A percentile compares a stretch with the other conserved stretches of the same genome.
phyloP scores from a whole-genome alignment of 2,888 invertebrate genomes.

The Sussaba pulchella region DNA sequence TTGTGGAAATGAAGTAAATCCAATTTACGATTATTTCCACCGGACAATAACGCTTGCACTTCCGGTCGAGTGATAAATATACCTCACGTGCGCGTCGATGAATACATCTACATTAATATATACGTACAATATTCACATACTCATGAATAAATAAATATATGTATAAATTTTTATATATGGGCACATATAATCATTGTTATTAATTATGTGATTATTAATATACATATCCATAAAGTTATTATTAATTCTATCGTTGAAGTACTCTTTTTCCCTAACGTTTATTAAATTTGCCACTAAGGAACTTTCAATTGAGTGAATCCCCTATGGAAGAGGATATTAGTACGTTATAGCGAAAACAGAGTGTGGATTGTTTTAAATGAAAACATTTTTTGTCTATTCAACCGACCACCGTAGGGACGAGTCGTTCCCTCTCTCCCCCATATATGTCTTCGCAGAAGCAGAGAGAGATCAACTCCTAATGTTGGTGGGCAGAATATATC shows the following conservation, averaged over 20 bases:
- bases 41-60: constrained; percentile 1
- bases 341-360: constrained; percentile 38
- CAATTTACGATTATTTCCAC: constrained; percentile 39
- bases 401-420: constrained; percentile 26
- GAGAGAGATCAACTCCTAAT: too few relatives aligned
- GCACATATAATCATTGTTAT: too few relatives aligned
- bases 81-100: neutral
- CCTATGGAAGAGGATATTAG: constrained; percentile 36
- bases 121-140: constrained; percentile 3
- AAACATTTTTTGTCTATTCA: constrained; percentile 50
- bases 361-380: constrained; percentile 46
- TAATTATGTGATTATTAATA: too few relatives aligned
- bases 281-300: constrained; percentile 24
- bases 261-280: too few relatives aligned
- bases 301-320: constrained; percentile 44
- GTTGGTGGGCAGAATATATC: too few relatives aligned
- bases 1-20: constrained; percentile 27
- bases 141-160: neutral
- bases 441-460: too few relatives aligned
- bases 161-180: too few relatives aligned
- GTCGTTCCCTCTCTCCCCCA: neutral
- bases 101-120: neutral
- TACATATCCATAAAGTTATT: too few relatives aligned
- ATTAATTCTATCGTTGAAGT: too few relatives aligned
- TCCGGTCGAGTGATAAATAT: constrained; percentile 3